Evolutionary conservation across 2,113 vertebrate species (phyloP), one percentile per base, ranked within the genome.

Genomic region (Cisticola juncidis): DNA sequence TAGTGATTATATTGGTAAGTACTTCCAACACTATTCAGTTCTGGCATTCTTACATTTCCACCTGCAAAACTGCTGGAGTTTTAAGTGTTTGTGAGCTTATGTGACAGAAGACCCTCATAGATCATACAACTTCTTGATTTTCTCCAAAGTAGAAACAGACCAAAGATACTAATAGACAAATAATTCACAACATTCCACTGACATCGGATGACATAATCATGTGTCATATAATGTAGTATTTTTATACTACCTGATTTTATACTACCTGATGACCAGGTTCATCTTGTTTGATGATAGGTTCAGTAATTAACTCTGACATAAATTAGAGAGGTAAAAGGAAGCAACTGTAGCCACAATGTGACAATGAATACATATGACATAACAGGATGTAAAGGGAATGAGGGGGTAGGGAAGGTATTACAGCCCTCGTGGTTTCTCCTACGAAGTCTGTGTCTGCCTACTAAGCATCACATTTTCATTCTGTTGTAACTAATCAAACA

Each of bases 331-430:
- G 56, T 54, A 38, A 42, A 79, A 77, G 26, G 61, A 64, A 77
- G 47, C 29, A 74, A 42, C 8, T 5, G 25, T 18, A 57, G 56
- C 28, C 56, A 78, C 54, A 76, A 24, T 0, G 1, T 85, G 66
- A 60, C 57, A 44, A 33, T 10, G 26, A 45, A 19, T 20, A 25
- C 0, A 1, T 14, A 0, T 16, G 50, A 70, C 9, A 0, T 11
- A 54, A 51, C 28, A 77, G 31, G 36, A 17, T 2, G 6, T 11
- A 31, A 50, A 18, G 18, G 9, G 54, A 54, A 44, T 24, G 1
- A 28, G 14, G 20, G 51, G 60, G 4, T 28, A 33, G 6, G 51
- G 25, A 31, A 50, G 44, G 21, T 26, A 19, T 38, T 29, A 2
- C 19, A 35, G 47, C n/a, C 18, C 20, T 73, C 36, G 4, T 23